Evolutionary conservation across 2,888 invertebrate genomes (phyloP).

Genomic region (Eupeodes latifasciatus): DNA sequence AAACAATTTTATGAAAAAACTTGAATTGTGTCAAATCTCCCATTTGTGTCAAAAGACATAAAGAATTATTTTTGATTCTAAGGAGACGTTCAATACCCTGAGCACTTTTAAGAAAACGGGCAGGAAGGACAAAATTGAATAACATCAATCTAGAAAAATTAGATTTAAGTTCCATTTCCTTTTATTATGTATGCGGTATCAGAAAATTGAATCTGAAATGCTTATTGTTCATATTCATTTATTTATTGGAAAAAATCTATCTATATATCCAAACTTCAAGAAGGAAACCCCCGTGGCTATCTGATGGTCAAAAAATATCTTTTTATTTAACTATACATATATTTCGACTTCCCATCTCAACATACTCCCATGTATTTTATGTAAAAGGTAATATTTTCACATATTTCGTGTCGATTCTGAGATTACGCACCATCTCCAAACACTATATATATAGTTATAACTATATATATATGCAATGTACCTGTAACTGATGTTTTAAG

Average conservation of each 20-base stretch:
- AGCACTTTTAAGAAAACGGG: too few species aligned
- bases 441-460: not conserved
- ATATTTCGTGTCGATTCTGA: slow-evolving; percentile 71
- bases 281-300: slow-evolving; percentile 3
- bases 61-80: too few species aligned
- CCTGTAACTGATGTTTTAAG: slow-evolving; percentile 2
- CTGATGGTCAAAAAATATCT: not conserved
- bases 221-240: slow-evolving; percentile 25
- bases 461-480: not conserved
- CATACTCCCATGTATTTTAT: not conserved
- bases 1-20: too few species aligned
- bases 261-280: slow-evolving; percentile 24
- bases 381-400: slow-evolving; percentile 72
- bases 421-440: slow-evolving; percentile 57
- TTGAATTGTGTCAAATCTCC: too few species aligned
- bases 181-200: slow-evolving; percentile 25
- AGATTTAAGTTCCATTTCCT: too few species aligned
- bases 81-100: too few species aligned
- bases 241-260: slow-evolving; percentile 47
- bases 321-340: slow-evolving; percentile 30
- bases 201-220: slow-evolving; percentile 51
- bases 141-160: too few species aligned
- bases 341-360: slow-evolving; percentile 32
- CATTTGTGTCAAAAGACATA: too few species aligned
- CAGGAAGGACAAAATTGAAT: too few species aligned